Conservation (phyloP, 2,888 invertebrate species). For the Philaethria dido region DNA sequence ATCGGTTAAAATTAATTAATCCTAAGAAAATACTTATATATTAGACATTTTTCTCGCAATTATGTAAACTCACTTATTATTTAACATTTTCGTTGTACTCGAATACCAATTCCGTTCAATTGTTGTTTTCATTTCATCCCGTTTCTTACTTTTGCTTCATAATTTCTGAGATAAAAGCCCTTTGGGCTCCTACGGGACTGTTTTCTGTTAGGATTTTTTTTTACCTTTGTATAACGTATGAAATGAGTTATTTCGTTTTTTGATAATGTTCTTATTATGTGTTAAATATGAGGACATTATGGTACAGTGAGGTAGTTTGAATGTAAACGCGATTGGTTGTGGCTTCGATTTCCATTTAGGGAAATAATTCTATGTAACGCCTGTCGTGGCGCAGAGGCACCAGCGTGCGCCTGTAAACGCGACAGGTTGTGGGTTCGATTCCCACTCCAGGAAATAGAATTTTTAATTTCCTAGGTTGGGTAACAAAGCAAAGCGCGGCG, state of each 20-base stretch:
- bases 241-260: neutral
- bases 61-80: slow-evolving; percentile 44
- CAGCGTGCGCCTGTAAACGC: no score
- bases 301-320: no score
- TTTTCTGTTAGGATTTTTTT: slow-evolving; percentile 19
- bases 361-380: no score
- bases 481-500: no score
- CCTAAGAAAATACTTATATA: slow-evolving; percentile 3
- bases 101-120: slow-evolving; percentile 60
- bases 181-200: slow-evolving; percentile 8
- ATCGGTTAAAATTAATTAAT: neutral
- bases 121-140: slow-evolving; percentile 59
- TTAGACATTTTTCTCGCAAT: slow-evolving; percentile 2
- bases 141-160: slow-evolving; percentile 41
- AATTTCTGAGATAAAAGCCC: slow-evolving; percentile 47
- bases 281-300: neutral
- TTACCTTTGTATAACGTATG: slow-evolving; percentile 5
- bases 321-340: no score
- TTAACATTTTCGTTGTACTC: slow-evolving; percentile 59
- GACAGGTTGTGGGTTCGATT: no score
- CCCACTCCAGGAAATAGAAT: no score
- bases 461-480: no score
- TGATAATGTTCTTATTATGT: neutral
- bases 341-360: no score
- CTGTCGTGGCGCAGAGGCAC: no score